Percentiles rank a stretch among this genome's conserved stretches.
Conservation (phyloP, 2,888 invertebrate species). For the Andrena camellia region DNA sequence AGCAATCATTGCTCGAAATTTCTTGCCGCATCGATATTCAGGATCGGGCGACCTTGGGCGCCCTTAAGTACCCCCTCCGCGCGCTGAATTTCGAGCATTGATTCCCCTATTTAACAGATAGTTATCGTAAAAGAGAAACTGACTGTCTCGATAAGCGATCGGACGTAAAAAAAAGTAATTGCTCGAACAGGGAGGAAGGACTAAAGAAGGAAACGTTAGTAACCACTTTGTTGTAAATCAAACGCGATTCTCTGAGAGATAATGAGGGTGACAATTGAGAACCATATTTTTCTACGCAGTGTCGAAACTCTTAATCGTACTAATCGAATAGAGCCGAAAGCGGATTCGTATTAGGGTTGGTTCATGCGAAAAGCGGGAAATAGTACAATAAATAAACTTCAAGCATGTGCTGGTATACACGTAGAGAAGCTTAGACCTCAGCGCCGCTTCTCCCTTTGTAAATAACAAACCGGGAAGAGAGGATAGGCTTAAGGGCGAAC, state of each 20-base stretch:
- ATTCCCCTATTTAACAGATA: slow-evolving; percentile 43
- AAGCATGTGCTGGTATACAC: slow-evolving; percentile 9
- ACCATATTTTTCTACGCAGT: slow-evolving; percentile 82
- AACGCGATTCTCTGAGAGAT: slow-evolving; percentile 67
- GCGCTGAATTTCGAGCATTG: slow-evolving; percentile 56
- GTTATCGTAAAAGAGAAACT: slow-evolving; percentile 23
- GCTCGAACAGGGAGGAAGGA: slow-evolving; percentile 51
- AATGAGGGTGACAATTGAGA: slow-evolving; percentile 68
- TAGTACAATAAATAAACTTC: slow-evolving; percentile 52
- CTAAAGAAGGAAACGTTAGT: slow-evolving; percentile 35
- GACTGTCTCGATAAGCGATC: slow-evolving; percentile 47
- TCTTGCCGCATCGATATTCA: neutral
- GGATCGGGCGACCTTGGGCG: neutral
- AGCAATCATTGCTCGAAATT: slow-evolving; percentile 61
- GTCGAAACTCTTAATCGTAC: slow-evolving; percentile 74
- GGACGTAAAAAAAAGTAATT: slow-evolving; percentile 33
- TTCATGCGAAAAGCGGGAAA: slow-evolving; percentile 57
- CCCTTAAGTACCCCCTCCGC: no score
- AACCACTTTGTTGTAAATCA: slow-evolving; percentile 69
- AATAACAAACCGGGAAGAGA: slow-evolving; percentile 34
- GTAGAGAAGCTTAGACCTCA: neutral
- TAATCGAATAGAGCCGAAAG: slow-evolving; percentile 60
- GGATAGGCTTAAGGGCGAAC: slow-evolving; percentile 44
- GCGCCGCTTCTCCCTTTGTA: slow-evolving; percentile 42
- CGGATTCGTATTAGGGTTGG: slow-evolving; percentile 60